phyloP scores from a whole-genome alignment of 2,888 invertebrate genomes.

The Acleris holmiana region DNA sequence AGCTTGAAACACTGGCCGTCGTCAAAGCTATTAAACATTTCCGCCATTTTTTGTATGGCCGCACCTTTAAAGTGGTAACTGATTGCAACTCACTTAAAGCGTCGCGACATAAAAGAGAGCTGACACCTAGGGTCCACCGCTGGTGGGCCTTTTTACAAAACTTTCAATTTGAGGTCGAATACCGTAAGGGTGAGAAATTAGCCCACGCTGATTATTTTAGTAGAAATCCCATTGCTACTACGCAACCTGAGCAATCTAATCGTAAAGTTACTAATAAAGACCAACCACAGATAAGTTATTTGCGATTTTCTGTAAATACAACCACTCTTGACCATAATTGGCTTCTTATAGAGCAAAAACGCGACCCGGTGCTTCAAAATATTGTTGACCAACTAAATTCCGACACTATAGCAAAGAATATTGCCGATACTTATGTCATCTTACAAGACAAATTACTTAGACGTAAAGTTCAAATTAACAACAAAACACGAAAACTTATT shows the following conservation, averaged over 20 bases:
- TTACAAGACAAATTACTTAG: slow-evolving; percentile 1
- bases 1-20: not conserved
- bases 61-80: slow-evolving; percentile 28
- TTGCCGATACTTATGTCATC: slow-evolving; percentile 17
- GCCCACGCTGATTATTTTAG: not conserved
- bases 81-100: not conserved
- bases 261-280: too few species aligned
- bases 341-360: slow-evolving; percentile 36
- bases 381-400: slow-evolving; percentile 10
- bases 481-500: not conserved
- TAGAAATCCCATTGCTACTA: not conserved
- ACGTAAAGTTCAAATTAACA: not conserved
- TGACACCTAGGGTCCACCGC: not conserved
- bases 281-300: too few species aligned
- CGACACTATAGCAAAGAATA: slow-evolving; percentile 6
- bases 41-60: too few species aligned
- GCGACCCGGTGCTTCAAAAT: slow-evolving; percentile 22
- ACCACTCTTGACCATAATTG: slow-evolving; percentile 5
- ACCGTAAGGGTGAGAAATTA: not conserved
- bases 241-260: too few species aligned
- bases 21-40: too few species aligned
- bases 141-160: not conserved
- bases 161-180: not conserved
- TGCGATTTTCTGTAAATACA: not conserved
- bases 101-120: not conserved